Percentiles rank a stretch among this genome's conserved stretches.
Evolutionary conservation across 1,140 invertebrate genomes (phyloP).

Genomic region (Hycleus cichorii): DNA sequence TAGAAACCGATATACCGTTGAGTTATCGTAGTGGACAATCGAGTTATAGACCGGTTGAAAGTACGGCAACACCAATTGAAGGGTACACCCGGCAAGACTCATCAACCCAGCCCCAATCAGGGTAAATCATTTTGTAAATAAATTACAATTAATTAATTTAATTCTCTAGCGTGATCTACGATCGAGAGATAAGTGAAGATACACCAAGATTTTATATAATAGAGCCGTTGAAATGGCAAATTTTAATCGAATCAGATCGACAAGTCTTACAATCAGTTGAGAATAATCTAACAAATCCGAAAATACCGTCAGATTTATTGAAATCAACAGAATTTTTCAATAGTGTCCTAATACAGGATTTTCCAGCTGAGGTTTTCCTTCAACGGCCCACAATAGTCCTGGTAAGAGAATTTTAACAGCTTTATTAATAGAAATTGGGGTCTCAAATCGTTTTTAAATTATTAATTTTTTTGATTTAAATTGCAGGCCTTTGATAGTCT

Average conservation of each 20-base stretch:
- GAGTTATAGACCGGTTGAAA: constrained; percentile 6
- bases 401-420: constrained; percentile 38
- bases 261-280: constrained; percentile 37
- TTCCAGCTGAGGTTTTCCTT: constrained; percentile 61
- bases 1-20: constrained; percentile 30
- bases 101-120: constrained; percentile 18
- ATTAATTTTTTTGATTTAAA: not conserved
- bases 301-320: constrained; percentile 24
- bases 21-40: constrained; percentile 24
- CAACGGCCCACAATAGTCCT: constrained; percentile 54
- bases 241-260: constrained; percentile 34
- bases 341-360: constrained; percentile 59
- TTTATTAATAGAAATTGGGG: not conserved
- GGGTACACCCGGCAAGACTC: constrained; percentile 26
- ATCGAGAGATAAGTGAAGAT: not conserved
- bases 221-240: constrained; percentile 30
- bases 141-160: not conserved
- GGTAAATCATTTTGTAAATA: constrained; percentile 15
- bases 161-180: not conserved
- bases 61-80: constrained; percentile 32
- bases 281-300: constrained; percentile 30
- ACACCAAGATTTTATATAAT: not conserved
- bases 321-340: constrained; percentile 53
- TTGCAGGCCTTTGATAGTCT: constrained; percentile 31
- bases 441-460: too few relatives aligned